phyloP scores from a whole-genome alignment of 2,797 vertebrate genomes.

The Typhlichthys eigenmanni region DNA sequence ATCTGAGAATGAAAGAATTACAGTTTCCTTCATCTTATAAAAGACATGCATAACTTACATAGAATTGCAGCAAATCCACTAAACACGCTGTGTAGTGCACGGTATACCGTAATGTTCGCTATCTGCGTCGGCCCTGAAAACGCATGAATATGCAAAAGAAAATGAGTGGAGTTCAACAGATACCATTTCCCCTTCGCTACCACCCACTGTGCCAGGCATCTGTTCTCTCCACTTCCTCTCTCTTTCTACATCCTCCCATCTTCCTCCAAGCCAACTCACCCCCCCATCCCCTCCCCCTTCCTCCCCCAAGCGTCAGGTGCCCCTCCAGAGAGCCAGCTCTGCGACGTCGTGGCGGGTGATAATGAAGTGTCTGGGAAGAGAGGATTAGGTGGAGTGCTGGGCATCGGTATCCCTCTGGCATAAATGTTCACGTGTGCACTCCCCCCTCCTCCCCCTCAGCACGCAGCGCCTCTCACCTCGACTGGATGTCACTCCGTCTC shows the following conservation, averaged over 20 bases:
- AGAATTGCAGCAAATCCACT: neutral
- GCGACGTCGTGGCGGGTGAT: constrained; percentile 45
- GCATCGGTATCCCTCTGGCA: constrained; percentile 64
- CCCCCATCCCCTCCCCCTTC: neutral
- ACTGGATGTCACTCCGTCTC: constrained; percentile 56
- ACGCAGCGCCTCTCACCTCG: constrained; percentile 59
- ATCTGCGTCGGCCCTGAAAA: constrained; percentile 32
- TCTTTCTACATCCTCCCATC: constrained; percentile 24
- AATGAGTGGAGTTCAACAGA: constrained; percentile 26
- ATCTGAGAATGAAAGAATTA: neutral
- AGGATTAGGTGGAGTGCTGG: constrained; percentile 70
- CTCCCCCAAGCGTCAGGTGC: constrained; percentile 34
- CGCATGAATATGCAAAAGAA: constrained; percentile 42
- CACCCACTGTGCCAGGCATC: constrained; percentile 58
- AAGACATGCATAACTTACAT: too few species aligned
- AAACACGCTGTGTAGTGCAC: constrained; percentile 1
- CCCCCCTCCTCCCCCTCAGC: constrained; percentile 1
- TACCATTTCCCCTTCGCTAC: constrained; percentile 50
- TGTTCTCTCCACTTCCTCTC: constrained; percentile 47
- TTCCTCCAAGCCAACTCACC: neutral
- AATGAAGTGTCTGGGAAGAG: constrained; percentile 73
- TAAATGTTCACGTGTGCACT: constrained; percentile 63
- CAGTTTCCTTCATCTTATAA: too few species aligned
- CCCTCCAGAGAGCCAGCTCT: constrained; percentile 41
- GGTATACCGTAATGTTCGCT: constrained; percentile 2